phyloP scores from a whole-genome alignment of 2,113 vertebrate genomes.

The Eptesicus fuscus region DNA sequence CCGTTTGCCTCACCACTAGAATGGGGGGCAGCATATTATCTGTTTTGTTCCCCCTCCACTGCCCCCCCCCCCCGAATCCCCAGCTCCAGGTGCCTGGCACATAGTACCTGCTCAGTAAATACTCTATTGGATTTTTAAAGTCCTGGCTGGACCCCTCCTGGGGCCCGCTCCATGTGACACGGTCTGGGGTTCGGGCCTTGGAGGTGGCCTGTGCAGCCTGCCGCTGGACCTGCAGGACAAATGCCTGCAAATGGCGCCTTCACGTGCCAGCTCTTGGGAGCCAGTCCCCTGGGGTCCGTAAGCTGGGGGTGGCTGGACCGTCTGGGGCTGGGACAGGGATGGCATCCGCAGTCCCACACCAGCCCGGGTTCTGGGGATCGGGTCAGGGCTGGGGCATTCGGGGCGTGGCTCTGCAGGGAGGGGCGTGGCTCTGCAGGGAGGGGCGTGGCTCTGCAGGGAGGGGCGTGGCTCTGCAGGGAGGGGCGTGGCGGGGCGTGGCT shows the following conservation, averaged over 20 bases:
- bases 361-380: neutral
- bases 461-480: neutral
- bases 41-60: neutral
- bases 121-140: neutral
- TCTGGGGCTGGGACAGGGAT: neutral
- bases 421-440: accelerated
- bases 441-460: neutral
- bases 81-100: neutral
- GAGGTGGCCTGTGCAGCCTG: neutral
- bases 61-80: neutral
- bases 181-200: neutral
- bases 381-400: neutral
- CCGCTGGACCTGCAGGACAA: neutral
- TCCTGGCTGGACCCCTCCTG: neutral
- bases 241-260: neutral
- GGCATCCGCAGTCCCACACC: neutral
- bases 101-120: neutral
- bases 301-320: accelerated
- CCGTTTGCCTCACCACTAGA: neutral
- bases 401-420: neutral
- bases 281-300: accelerated
- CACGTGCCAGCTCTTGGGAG: neutral
- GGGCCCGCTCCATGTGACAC: neutral
- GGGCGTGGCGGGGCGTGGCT: neutral
- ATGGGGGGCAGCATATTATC: neutral